Evolutionary conservation across 1,140 invertebrate genomes (phyloP), one percentile per base, ranked within the genome.

Genomic region (Orchesella cincta): DNA sequence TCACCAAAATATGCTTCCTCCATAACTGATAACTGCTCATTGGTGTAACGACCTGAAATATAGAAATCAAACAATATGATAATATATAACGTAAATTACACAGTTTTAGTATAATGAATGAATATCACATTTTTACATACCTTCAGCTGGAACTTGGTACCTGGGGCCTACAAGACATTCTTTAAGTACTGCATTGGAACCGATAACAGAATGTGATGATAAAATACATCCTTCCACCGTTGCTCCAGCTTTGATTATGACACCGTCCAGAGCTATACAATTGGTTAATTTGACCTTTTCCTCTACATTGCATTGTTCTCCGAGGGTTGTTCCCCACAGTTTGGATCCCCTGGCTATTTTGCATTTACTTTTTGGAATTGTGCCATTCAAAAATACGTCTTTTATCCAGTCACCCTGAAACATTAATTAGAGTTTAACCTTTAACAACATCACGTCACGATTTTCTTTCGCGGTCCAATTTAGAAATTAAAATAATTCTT

Each of bases 241-340:
- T 28, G 74, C 82, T 71, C 85, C 85, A 73, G 87, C 85, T 35
- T 83, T 84, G 76, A 89, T 85, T 1, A 78, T 84, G 1, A 88
- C 87, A 82, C 87, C 82, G 80, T 88, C 86, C 84, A 88, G 85
- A 26, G 88, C 82, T 75, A 89, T 82, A 73, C 83, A 86, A 82
- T 88, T 88, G 1, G 82, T 84, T 18, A 89, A 82, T 81, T 87
- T 87, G 8, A 84, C 84, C 76, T 86, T 86, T 34, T 88, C 86
- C 54, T 84, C 85, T 35, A 89, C 85, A 8, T 79, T 82, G 81
- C 87, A 88, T 79, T 88, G 83, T 57, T 84, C 82, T 5, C 88
- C 88, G 75, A 89, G 83, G 3, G 87, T 83, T n/a, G 85, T 67
- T 31, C 54, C 78, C 76, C 76, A 36, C 34, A 78, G 23, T 74